Conservation (phyloP, 2,797 vertebrate genomes). For the Bothrops alternatus region DNA sequence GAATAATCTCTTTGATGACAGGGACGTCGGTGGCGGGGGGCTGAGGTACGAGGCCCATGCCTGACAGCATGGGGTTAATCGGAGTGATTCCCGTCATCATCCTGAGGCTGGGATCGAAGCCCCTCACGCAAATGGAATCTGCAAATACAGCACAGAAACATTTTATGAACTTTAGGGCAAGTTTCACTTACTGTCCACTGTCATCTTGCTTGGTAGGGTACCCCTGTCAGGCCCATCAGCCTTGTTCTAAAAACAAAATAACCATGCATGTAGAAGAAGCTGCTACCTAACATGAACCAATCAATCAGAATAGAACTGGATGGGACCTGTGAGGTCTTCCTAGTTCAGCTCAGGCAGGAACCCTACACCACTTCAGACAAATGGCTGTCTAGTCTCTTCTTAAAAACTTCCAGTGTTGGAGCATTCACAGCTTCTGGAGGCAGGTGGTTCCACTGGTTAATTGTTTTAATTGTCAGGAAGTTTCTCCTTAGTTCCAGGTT, state of each 20-base stretch:
- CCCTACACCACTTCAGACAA: neutral
- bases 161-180: constrained; percentile 45
- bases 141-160: constrained; percentile 63
- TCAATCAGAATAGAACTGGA: neutral
- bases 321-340: neutral
- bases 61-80: constrained; percentile 91
- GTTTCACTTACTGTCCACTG: constrained; percentile 32
- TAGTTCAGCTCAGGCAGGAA: neutral
- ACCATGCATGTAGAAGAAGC: constrained; percentile 40
- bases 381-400: neutral
- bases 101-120: constrained; percentile 87
- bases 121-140: constrained; percentile 92
- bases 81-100: constrained; percentile 85
- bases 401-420: neutral
- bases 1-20: constrained; percentile 92
- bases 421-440: no score
- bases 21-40: constrained; percentile 81
- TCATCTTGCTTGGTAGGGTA: constrained; percentile 22
- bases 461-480: neutral
- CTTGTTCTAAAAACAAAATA: constrained; percentile 36
- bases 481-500: neutral
- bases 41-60: constrained; percentile 86
- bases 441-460: neutral
- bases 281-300: constrained; percentile 51
- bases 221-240: neutral